Conservation (phyloP, 2,113 vertebrate genomes). For the Glaucomys volans region DNA sequence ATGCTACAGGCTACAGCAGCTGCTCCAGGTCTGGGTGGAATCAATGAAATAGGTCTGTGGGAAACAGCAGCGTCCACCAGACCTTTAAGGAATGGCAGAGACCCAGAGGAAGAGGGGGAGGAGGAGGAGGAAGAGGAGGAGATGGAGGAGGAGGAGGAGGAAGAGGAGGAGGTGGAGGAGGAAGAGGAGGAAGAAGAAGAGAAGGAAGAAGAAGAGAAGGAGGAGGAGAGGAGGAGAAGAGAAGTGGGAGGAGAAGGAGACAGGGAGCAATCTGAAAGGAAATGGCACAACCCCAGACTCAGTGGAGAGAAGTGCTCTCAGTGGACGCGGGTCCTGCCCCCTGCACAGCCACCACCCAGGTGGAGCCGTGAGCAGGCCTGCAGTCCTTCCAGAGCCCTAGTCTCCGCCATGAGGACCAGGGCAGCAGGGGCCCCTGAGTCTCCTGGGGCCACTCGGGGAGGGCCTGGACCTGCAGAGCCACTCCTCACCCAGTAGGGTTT, state of each 20-base stretch:
- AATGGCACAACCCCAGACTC: background rate
- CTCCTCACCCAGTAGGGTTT: fast-evolving
- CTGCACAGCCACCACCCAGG: no score
- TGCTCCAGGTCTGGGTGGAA: background rate
- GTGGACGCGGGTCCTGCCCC: no score
- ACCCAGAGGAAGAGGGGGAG: background rate
- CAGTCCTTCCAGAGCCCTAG: fast-evolving
- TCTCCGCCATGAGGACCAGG: background rate
- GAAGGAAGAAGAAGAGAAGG: background rate
- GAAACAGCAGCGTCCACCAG: background rate
- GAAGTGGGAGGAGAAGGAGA: no score
- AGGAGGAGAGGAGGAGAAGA: no score
- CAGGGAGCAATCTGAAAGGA: background rate
- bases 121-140: background rate
- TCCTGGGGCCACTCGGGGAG: fast-evolving
- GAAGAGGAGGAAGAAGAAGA: no score
- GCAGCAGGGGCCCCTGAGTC: fast-evolving
- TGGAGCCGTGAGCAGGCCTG: fast-evolving
- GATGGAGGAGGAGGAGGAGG: no score
- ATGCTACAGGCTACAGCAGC: fast-evolving
- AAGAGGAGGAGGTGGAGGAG: background rate
- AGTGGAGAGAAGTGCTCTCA: no score
- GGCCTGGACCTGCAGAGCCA: background rate
- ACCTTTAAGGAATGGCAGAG: no score
- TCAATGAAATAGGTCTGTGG: background rate